Conservation (phyloP, 92 coral and sea anemone genomes). For the Scolanthus callimorphus region DNA sequence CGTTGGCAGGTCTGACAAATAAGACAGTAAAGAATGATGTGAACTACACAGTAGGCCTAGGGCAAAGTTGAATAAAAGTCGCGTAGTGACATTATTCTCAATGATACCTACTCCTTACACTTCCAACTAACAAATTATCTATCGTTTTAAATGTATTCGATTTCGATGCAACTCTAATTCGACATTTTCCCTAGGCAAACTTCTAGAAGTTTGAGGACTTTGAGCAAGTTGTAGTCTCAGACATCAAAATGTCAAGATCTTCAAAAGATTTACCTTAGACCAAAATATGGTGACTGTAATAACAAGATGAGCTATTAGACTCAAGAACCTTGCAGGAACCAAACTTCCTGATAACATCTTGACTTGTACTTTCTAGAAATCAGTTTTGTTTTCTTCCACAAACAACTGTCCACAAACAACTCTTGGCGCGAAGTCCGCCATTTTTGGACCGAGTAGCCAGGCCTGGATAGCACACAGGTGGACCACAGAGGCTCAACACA, state of each 20-base stretch:
- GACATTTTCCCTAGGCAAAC: no score
- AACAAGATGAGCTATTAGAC: slow-evolving; percentile 85
- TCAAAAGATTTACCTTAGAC: slow-evolving; percentile 90
- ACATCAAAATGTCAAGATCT: no score
- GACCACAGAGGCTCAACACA: no score
- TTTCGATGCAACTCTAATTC: not conserved
- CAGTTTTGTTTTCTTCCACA: not conserved
- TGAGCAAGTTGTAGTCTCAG: not conserved
- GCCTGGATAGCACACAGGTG: no score
- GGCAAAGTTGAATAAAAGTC: no score
- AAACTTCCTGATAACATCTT: slow-evolving; percentile 71
- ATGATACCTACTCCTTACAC: no score
- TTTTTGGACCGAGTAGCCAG: not conserved
- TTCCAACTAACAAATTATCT: no score
- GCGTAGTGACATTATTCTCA: no score
- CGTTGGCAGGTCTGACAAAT: no score
- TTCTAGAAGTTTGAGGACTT: no score
- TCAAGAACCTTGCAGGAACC: slow-evolving; percentile 86
- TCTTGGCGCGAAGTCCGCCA: not conserved
- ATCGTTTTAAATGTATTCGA: not conserved
- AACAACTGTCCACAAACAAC: not conserved
- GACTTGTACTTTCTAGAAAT: not conserved
- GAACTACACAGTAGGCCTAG: no score
- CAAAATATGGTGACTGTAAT: slow-evolving; percentile 90
- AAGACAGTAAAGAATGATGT: no score